These are phyloP conservation scores for Latrodectus hesperus DNA, from an alignment of 2,888 invertebrate genomes.

Conservation along the genomic window DNA sequence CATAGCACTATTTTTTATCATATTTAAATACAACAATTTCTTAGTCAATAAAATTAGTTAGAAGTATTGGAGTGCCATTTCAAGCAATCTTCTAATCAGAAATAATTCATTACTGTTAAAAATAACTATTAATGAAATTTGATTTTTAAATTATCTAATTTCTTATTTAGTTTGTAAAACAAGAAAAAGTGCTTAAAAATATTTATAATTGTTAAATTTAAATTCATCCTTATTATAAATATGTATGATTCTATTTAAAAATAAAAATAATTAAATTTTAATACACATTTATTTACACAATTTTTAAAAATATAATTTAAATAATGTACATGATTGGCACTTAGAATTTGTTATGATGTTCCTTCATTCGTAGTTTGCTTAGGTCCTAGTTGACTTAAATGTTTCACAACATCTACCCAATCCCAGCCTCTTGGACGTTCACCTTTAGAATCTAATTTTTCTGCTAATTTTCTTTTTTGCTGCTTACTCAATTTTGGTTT, in stretches of 20 bases:
- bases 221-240: no score
- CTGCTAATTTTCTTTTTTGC: constrained; percentile 92
- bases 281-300: constrained; percentile 8
- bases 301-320: constrained; percentile 36
- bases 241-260: neutral
- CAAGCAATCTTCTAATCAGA: no score
- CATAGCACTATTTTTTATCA: no score
- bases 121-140: no score
- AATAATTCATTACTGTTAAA: no score
- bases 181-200: no score
- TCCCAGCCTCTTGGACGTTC: constrained; percentile 92
- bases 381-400: constrained; percentile 86
- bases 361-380: constrained; percentile 27
- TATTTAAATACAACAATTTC: no score
- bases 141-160: no score
- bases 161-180: no score
- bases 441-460: constrained; percentile 84
- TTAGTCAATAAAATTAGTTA: no score
- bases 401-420: constrained; percentile 97
- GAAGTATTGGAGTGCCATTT: no score
- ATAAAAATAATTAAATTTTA: neutral
- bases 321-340: constrained; percentile 36
- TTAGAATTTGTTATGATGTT: constrained; percentile 40
- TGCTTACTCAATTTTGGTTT: constrained; percentile 90
- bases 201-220: no score